A percentile compares a stretch with the other conserved stretches of the same genome.
These are phyloP conservation scores for Helicolenus hilgendorfi DNA, from an alignment of 2,797 vertebrate genomes.

Conservation along the genomic window DNA sequence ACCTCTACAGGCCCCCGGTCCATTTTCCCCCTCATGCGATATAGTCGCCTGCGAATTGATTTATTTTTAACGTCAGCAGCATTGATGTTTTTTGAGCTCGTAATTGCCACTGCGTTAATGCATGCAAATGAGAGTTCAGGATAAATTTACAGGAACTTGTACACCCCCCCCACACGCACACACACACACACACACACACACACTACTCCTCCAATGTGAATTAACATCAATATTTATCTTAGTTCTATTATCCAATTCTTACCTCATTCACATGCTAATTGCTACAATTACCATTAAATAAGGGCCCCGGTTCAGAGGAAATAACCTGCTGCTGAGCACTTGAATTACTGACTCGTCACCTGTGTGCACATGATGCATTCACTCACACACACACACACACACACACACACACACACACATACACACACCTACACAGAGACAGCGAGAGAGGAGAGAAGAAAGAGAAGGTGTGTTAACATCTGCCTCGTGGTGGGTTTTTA, in stretches of 20 bases:
- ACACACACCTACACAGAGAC: conserved; percentile 21
- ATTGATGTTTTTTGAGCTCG: conserved; percentile 66
- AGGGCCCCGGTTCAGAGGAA: conserved; percentile 89
- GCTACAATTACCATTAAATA: conserved; percentile 96
- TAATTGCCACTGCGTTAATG: conserved; percentile 84
- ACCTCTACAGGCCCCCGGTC: conserved; percentile 30
- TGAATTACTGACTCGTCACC: conserved; percentile 77
- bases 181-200: conserved; percentile 27
- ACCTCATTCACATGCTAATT: conserved; percentile 96
- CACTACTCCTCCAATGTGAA: conserved; percentile 73
- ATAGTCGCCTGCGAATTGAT: conserved; percentile 53
- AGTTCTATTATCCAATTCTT: conserved; percentile 91
- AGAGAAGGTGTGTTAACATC: conserved; percentile 45
- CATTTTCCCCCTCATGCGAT: conserved; percentile 48
- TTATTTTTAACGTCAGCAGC: conserved; percentile 72
- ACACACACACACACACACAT: conserved; percentile 29
- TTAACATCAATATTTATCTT: conserved; percentile 92
- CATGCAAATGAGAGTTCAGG: conserved; percentile 86
- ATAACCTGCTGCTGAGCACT: conserved; percentile 86
- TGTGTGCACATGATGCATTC: conserved; percentile 43
- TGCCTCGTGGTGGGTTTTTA: conserved; percentile 34
- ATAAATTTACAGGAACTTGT: conserved; percentile 69
- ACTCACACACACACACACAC: conserved; percentile 39
- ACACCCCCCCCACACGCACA: conserved; percentile 2
- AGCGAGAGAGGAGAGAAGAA: conserved; percentile 19